A percentile compares a stretch with the other conserved stretches of the same genome.
These are phyloP conservation scores for Chrysemys picta DNA, from an alignment of 2,113 vertebrate genomes.

Conservation along the genomic window DNA sequence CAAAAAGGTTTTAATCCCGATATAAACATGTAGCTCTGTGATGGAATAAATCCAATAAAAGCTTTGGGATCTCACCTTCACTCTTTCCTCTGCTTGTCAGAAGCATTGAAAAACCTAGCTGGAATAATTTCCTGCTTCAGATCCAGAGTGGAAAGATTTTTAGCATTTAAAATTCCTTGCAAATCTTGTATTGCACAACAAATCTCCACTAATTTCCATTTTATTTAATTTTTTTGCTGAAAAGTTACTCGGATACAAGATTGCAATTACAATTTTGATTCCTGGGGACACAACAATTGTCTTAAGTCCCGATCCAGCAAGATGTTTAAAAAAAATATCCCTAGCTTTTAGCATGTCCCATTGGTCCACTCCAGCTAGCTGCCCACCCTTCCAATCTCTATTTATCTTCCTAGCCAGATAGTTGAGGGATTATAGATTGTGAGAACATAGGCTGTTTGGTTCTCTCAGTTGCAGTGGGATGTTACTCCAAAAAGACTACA, in stretches of 20 bases:
- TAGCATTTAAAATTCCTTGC: not conserved
- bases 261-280: slow-evolving; percentile 18
- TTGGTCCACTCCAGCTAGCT: not conserved
- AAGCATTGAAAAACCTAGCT: not conserved
- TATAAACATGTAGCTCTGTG: not conserved
- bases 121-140: not conserved
- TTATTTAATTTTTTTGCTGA: slow-evolving; percentile 14
- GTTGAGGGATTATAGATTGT: not conserved
- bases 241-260: slow-evolving; percentile 43
- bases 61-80: not conserved
- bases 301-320: slow-evolving; percentile 11
- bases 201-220: slow-evolving; percentile 3
- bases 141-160: not conserved
- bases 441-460: not conserved
- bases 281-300: not conserved
- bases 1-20: not conserved
- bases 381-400: not conserved
- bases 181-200: slow-evolving; percentile 25
- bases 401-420: not conserved
- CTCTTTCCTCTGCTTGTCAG: not conserved
- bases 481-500: not conserved
- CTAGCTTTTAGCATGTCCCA: not conserved
- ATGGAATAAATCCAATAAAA: not conserved
- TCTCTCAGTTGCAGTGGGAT: not conserved
- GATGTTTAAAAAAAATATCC: slow-evolving; percentile 11